Base-by-base conservation (phyloP, 2,797 vertebrate genomes). In the Coracias cyanogaster region DNA sequence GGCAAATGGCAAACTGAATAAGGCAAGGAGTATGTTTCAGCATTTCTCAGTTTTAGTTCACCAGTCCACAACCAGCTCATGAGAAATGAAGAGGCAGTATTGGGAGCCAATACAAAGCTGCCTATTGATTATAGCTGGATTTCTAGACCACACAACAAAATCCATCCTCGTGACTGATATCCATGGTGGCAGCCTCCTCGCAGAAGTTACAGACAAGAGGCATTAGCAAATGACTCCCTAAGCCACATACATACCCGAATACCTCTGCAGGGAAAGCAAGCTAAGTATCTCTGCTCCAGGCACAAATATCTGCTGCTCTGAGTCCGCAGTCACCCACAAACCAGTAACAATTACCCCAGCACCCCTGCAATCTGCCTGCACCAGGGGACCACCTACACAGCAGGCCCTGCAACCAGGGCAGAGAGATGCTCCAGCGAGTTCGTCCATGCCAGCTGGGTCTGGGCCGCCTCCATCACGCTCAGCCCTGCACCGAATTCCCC, bases 1-100 rank as follows among this genome's bases (percentile, higher is more conserved):
- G 43, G 43, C 0, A 0, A 66, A 72, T 0, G 4, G 46, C 29
- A 71, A 94, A 73, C 45, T 3, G 45, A 69, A 3, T 28, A 43
- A 43, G 25, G 14, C 1, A 4, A 77, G 45, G 46, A 76, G 72
- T 0, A 0, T 7, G 9, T 29, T 82, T 46, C 22, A 8, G 73
- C 57, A 55, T 25, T 57, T 74, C 62, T 65, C 49, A 29, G 35
- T 51, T 66, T 74, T 79, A 78, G 35, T 57, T 58, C 73, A 29
- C 25, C 28, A 24, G 25, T 33, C 62, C 41, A 24, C 0, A 5
- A 57, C n/a, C 60, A 66, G 55, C 60, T 29, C 21, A 55, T 8
- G 28, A 76, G 78, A 73, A 89, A 89, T 11, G 48, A 80, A 66
- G 46, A 81, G 57, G 43, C 3, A 2, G 20, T 16, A 73, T 4